Percentiles rank a stretch among this genome's conserved stretches.
Evolutionary conservation across 2,113 vertebrate genomes (phyloP).

Genomic region (Erythrocebus patas): DNA sequence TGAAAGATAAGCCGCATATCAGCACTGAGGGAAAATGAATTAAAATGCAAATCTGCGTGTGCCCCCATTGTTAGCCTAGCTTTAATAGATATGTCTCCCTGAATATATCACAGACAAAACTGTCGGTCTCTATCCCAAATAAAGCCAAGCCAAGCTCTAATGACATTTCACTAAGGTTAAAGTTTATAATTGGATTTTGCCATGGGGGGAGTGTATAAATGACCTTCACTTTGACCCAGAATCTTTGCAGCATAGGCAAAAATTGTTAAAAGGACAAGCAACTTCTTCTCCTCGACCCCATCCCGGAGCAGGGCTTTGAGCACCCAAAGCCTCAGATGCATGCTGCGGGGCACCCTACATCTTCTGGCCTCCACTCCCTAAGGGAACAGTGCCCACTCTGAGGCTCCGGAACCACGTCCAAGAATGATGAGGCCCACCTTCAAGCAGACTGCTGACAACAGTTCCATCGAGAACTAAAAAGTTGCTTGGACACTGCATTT

Average conservation of each 20-base stretch:
- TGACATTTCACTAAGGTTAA: slow-evolving; percentile 62
- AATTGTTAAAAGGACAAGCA: neutral
- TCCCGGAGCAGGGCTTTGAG: neutral
- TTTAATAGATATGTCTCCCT: slow-evolving; percentile 77
- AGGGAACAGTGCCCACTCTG: fast-evolving
- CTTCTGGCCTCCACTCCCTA: neutral
- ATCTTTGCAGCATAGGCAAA: neutral
- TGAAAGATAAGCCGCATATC: slow-evolving; percentile 78
- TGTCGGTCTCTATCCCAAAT: slow-evolving; percentile 62
- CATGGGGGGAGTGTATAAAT: slow-evolving; percentile 3
- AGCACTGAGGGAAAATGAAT: slow-evolving; percentile 77
- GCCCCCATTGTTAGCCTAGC: slow-evolving; percentile 69
- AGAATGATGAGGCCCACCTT: fast-evolving
- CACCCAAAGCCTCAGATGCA: neutral
- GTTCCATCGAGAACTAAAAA: neutral
- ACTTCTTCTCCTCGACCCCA: neutral
- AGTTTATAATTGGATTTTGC: slow-evolving; percentile 67
- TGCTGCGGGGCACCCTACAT: too few species aligned
- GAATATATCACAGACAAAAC: slow-evolving; percentile 65
- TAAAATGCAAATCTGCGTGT: slow-evolving; percentile 77
- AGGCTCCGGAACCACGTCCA: neutral
- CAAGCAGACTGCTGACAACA: neutral
- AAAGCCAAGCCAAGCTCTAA: slow-evolving; percentile 41
- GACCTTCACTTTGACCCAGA: slow-evolving; percentile 51
- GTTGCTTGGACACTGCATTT: neutral